A percentile compares a stretch with the other conserved stretches of the same genome.
Conservation (phyloP, 2,113 vertebrate genomes). For the Serinus canaria region DNA sequence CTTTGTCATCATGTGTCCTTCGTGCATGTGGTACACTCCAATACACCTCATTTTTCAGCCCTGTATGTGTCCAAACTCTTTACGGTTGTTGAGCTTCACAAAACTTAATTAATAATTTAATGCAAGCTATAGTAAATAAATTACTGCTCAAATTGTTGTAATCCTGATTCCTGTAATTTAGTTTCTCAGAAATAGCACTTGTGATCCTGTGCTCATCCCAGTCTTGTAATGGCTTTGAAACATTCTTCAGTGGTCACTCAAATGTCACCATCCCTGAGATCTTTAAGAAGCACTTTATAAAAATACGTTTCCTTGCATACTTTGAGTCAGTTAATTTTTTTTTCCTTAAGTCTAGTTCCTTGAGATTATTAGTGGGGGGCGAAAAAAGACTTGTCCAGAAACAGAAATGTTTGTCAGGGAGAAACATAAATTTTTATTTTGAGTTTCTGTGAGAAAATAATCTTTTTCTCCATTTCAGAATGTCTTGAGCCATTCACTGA, state of each 20-base stretch:
- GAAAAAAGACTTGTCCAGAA: background rate
- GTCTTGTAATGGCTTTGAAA: background rate
- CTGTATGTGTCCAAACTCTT: background rate
- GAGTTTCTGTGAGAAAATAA: background rate
- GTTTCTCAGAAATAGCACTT: background rate
- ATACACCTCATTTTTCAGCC: background rate
- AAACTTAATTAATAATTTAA: background rate
- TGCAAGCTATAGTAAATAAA: background rate
- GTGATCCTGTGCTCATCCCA: background rate
- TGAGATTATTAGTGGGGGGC: background rate
- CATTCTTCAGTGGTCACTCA: background rate
- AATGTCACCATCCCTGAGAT: background rate
- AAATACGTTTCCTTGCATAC: background rate
- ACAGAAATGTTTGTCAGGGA: background rate
- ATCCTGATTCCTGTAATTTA: background rate
- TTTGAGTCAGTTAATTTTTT: background rate
- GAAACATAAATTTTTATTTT: background rate
- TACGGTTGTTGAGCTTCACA: background rate
- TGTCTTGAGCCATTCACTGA: background rate
- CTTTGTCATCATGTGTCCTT: fast-evolving
- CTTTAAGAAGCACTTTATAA: background rate
- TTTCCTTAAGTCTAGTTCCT: background rate
- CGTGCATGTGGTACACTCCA: fast-evolving
- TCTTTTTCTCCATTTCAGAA: background rate
- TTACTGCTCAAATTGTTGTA: background rate